Base-by-base conservation (phyloP, 2,888 invertebrate genomes). In the Zygogramma bicolorata region DNA sequence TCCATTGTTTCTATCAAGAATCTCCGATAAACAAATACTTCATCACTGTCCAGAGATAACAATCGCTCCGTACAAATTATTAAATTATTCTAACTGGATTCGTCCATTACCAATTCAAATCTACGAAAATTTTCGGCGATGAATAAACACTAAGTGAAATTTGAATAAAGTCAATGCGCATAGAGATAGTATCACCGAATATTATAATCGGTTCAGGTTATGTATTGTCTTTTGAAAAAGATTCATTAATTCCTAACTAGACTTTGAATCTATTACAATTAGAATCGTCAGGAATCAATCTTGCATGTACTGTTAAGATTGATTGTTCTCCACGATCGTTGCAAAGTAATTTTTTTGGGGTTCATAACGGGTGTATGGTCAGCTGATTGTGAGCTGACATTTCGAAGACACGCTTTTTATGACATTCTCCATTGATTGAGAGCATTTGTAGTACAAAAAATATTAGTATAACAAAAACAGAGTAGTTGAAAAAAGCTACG, bases 251-350 rank as follows among this genome's bases (percentile, higher is more conserved):
- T 74, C 68, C 38, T 60, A 34, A 20, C 22, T 61, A 18, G 61
- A 68, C 70, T 75, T 68, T 63, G 66, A 71, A 75, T 71, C 71
- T 70, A 75, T 75, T 74, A 71, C 68, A 70, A 73, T 73, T 73
- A 67, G 59, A 62, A 59, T 65, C 68, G 63, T 49, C 65, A n/a
- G 61, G 67, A 42, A 70, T 27, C 42, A 68, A 73, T 73, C 70
- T 73, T 31, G 29, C 42, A 66, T 65, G 42, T 63, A 65, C 68
- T 60, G 67, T 40, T 20, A 63, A 70, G 73, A 73, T 73, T 70
- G 68, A 73, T 70, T 68, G 60, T 67, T 25, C 15, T 42, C 46
- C 20, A 22, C 29, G 38, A 22, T 60, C 49, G 68, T 68, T 67
- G 42, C 67, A 59, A 57, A 25, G 42, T 40, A 63, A 42, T 42